phyloP scores from a whole-genome alignment of 2,888 invertebrate genomes.

The Polydrusus tereticollis region DNA sequence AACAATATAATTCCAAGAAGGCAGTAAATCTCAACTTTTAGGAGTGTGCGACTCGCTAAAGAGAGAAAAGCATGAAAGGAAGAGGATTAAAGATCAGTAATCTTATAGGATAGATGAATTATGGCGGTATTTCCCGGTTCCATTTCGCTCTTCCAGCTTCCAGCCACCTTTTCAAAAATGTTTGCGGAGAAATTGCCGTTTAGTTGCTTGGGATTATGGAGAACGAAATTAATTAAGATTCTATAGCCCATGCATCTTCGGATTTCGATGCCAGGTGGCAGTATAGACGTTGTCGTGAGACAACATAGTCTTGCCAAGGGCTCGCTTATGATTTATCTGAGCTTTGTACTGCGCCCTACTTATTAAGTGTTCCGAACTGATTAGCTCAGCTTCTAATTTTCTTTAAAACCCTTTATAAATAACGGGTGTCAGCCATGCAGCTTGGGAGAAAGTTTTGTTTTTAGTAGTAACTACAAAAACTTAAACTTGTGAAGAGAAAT shows the following conservation, averaged over 20 bases:
- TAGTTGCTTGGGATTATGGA: slow-evolving; percentile 67
- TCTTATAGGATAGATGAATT: slow-evolving; percentile 79
- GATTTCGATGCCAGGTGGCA: slow-evolving; percentile 63
- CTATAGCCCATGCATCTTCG: slow-evolving; percentile 67
- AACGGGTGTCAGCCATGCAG: not conserved
- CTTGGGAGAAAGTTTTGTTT: not conserved
- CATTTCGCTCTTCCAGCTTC: slow-evolving; percentile 61
- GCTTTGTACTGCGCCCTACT: slow-evolving; percentile 43
- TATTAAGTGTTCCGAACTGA: slow-evolving; percentile 37
- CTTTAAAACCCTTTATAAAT: slow-evolving; percentile 5
- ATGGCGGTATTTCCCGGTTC: slow-evolving; percentile 71
- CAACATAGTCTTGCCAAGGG: slow-evolving; percentile 43
- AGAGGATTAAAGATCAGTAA: slow-evolving; percentile 84
- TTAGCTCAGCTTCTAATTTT: slow-evolving; percentile 15
- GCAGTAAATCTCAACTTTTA: slow-evolving; percentile 82
- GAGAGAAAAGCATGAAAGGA: slow-evolving; percentile 70
- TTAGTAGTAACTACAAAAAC: too few species aligned
- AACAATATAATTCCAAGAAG: slow-evolving; percentile 76
- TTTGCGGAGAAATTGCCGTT: slow-evolving; percentile 68
- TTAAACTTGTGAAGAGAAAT: too few species aligned
- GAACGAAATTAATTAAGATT: slow-evolving; percentile 68
- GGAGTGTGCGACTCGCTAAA: slow-evolving; percentile 67
- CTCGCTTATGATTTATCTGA: slow-evolving; percentile 49
- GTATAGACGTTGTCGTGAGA: slow-evolving; percentile 48
- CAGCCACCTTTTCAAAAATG: slow-evolving; percentile 65